Conservation (phyloP, 2,888 invertebrate species). For the Ophioninae sp. region DNA sequence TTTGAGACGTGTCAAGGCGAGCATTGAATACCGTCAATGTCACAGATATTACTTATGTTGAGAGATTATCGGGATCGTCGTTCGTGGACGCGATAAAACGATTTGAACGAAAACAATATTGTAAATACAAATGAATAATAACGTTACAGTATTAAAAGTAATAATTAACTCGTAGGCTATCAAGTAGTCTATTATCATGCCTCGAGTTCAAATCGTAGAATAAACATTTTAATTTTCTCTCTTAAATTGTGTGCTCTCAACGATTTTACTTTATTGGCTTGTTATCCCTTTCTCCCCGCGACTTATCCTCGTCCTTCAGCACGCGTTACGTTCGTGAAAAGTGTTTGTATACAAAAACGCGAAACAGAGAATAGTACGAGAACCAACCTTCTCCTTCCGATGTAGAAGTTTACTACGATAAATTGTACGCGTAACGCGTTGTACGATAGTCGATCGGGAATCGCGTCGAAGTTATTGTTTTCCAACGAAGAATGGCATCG, state of each 20-base stretch:
- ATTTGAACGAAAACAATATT: constrained; percentile 74
- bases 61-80: constrained; percentile 73
- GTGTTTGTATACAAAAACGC: not conserved
- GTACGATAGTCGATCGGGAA: too few relatives aligned
- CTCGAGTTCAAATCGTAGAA: constrained; percentile 76
- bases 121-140: constrained; percentile 77
- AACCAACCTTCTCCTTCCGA: constrained; percentile 6
- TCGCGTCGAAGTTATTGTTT: not conserved
- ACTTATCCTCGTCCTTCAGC: constrained; percentile 4
- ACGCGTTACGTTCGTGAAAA: constrained; percentile 11
- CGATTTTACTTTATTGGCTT: constrained; percentile 10
- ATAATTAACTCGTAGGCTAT: constrained; percentile 75
- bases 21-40: constrained; percentile 62
- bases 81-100: constrained; percentile 70
- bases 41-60: constrained; percentile 73
- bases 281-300: not conserved
- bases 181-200: constrained; percentile 73
- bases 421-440: constrained; percentile 9
- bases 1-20: constrained; percentile 57
- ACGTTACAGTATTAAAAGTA: constrained; percentile 80
- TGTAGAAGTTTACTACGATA: constrained; percentile 15
- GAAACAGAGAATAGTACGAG: constrained; percentile 7
- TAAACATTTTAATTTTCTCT: constrained; percentile 74
- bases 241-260: constrained; percentile 7
- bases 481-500: constrained; percentile 68